These are phyloP conservation scores for Tyrophagus putrescentiae DNA, from an alignment of 1,140 invertebrate species.

Conservation along the genomic window DNA sequence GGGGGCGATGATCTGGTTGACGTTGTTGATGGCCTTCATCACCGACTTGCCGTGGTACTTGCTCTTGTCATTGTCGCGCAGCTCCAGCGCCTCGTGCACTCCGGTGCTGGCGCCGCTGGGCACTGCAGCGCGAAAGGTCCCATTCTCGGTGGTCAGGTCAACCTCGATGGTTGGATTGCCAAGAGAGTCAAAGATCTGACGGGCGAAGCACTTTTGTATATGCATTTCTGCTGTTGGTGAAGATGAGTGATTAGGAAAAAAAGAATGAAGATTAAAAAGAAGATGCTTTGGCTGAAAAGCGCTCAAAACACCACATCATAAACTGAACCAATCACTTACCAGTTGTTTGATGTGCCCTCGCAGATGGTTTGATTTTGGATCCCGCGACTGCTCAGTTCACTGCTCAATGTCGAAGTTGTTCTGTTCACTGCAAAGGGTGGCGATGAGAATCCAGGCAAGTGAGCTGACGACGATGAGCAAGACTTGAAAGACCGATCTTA, in stretches of 20 bases:
- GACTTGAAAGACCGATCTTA: background rate
- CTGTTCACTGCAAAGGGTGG: background rate
- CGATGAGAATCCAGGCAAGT: background rate
- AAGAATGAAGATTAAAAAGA: too few relatives aligned
- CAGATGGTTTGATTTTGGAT: too few relatives aligned
- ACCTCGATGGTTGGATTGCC: slow-evolving; percentile 98
- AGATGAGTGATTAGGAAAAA: too few relatives aligned
- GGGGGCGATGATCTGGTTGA: slow-evolving; percentile 71
- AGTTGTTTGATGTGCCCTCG: too few relatives aligned
- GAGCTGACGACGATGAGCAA: background rate
- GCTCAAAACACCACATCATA: too few relatives aligned
- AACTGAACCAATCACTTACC: too few relatives aligned
- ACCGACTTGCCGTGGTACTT: slow-evolving; percentile 93
- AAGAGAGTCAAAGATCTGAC: slow-evolving; percentile 95
- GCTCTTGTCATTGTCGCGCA: slow-evolving; percentile 75
- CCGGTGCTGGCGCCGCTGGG: slow-evolving; percentile 95
- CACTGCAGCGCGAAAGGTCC: slow-evolving; percentile 86
- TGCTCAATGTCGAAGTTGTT: background rate
- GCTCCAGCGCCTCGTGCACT: slow-evolving; percentile 88
- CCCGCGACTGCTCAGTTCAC: too few relatives aligned
- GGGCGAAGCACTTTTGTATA: slow-evolving; percentile 62
- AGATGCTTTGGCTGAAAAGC: too few relatives aligned
- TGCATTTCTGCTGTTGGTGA: too few relatives aligned
- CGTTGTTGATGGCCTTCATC: slow-evolving; percentile 73
- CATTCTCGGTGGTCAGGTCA: slow-evolving; percentile 55